Base-by-base conservation (phyloP, 1,140 invertebrate genomes). In the Drosophila murphyi region DNA sequence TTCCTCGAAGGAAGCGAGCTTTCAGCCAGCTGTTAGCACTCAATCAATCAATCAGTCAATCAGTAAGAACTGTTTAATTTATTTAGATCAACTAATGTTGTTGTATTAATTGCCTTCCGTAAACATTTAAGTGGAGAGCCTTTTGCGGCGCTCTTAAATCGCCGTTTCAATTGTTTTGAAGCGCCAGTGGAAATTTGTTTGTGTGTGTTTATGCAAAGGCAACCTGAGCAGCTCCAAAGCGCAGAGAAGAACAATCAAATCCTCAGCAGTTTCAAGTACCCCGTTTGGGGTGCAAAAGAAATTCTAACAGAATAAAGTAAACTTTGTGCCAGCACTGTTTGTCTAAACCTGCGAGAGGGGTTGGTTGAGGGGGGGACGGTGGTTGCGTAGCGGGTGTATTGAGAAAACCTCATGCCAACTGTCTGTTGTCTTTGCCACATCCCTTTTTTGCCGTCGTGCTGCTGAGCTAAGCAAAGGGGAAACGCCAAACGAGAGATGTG, bases 251-350 rank as follows among this genome's bases (percentile, higher is more conserved):
- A 64, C 60, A 76, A 76, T 76, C 54, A 64, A 70, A 70, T 62
- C 51, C 41, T 65, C 28, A 37, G 34, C 52, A 51, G 3, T 35
- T 12, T 37, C 60, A 31, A 67, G 63, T 56, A 51, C 28, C 35
- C 8, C 8, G 68, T 5, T 41, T 31, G 4, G 65, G 56, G 12
- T 28, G 32, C 35, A 51, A 64, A 72, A 59, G 52, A 72, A 76
- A 59, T 72, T 64, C 73, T 72, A 76, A 75, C 68, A 76, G 73
- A 64, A 60, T 28, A 65, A 76, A 76, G 57, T 65, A 47, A 76
- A 75, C 72, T 75, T 20, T 64, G 60, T 34, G 60, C 39, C 39
- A 35, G 4, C 51, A 37, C 1, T 7, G 34, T 20, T 48, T 50
- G 52, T 72, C 35, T 69, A 56, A 8, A 63, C 10, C 37, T 32